Evolutionary conservation across 1,140 invertebrate species (phyloP), one percentile per base, ranked within the genome.

Genomic region (Drosophila kanapiae): DNA sequence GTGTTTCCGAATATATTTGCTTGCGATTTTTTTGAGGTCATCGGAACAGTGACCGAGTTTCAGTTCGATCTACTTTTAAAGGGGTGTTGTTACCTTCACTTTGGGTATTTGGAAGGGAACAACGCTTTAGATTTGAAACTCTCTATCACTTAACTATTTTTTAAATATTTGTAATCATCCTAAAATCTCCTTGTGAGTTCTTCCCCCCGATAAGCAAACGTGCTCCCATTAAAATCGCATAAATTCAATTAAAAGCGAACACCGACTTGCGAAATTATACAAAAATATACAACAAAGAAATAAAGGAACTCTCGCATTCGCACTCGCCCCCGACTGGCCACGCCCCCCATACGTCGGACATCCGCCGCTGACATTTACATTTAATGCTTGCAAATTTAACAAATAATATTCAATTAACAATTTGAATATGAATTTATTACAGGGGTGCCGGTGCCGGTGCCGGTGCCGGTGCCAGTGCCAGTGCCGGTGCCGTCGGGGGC

Each of bases 371-470:
- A 91, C 83, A 81, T 87, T 91, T 87, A 87, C 87, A 91, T 83
- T 91, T 87, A 91, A 91, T 91, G 87, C 87, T 91, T 90, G 85
- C 85, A 90, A 90, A 90, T 90, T 90, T 91, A 87, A 91, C 88
- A 88, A 91, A 91, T 91, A 91, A 91, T 91, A 91, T 91, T 91
- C 88, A 91, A 91, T 91, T 91, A 91, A 91, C 88, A 87, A 91
- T 91, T 91, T 91, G 88, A 91, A 91, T 91, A 91, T 82, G 83
- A 91, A 91, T 91, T 87, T 91, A 91, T 91, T 79, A 91, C 82
- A 82, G 87, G 67, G 77, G 83, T 57, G 76, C 82, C 61, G 54
- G 35, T 35, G 51, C 51, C 51, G 48, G 6, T 18, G 48, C 48
- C 27, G 23, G 1, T 14, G 42, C 42, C 23, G 3, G n/a, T n/a